These are phyloP conservation scores for Scaptomyza parva DNA, from an alignment of 2,888 invertebrate genomes.

Conservation along the genomic window DNA sequence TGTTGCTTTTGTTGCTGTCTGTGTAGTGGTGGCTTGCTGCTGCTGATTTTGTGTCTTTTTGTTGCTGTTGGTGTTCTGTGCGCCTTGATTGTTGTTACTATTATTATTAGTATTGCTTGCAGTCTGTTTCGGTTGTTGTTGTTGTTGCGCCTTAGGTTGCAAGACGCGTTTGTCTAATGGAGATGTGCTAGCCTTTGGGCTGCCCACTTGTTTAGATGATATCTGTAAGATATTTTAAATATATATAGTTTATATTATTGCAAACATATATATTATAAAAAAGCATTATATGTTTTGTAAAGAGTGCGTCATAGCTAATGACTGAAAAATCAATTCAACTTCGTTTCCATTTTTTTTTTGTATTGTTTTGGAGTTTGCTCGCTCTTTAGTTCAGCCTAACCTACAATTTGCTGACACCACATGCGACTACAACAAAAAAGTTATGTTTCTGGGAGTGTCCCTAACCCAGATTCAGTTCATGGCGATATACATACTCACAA, in stretches of 20 bases:
- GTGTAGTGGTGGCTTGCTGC: constrained; percentile 39
- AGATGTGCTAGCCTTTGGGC: constrained; percentile 82
- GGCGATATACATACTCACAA: constrained; percentile 17
- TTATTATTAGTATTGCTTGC: constrained; percentile 58
- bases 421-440: constrained; percentile 11
- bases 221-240: constrained; percentile 77
- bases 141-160: constrained; percentile 87
- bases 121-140: constrained; percentile 60
- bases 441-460: constrained; percentile 62
- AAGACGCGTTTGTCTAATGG: constrained; percentile 88
- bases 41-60: constrained; percentile 68
- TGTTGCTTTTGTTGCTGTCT: constrained; percentile 42
- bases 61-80: constrained; percentile 61
- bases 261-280: background rate
- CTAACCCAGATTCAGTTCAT: constrained; percentile 67
- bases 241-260: background rate
- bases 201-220: constrained; percentile 84
- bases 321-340: constrained; percentile 62
- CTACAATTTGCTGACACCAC: constrained; percentile 28
- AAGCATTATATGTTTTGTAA: background rate
- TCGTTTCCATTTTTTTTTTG: constrained; percentile 13
- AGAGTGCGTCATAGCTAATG: constrained; percentile 6
- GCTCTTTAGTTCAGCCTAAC: constrained; percentile 30
- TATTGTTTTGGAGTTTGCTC: constrained; percentile 7
- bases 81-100: constrained; percentile 58